These are phyloP conservation scores for Crambe crambe DNA, from an alignment of 37 sponge, comb jelly and placozoan species.

Conservation along the genomic window DNA sequence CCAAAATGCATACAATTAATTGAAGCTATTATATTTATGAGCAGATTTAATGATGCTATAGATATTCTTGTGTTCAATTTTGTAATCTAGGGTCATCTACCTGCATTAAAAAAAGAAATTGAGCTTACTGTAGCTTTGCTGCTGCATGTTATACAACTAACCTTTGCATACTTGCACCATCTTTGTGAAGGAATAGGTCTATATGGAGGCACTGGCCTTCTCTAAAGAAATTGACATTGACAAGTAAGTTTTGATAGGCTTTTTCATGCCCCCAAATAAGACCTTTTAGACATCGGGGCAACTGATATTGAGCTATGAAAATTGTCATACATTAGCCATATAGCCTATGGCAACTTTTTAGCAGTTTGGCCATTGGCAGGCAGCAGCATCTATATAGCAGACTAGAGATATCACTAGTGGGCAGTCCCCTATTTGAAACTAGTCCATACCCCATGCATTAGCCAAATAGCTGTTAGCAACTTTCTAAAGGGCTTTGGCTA, in stretches of 20 bases:
- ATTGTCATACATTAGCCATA: not conserved
- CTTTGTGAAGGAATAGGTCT: slow-evolving; percentile 79
- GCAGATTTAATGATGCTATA: no score
- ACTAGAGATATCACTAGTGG: no score
- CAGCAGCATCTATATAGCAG: no score
- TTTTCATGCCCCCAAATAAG: not conserved
- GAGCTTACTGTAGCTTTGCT: not conserved
- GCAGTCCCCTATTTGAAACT: no score
- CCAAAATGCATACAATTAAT: no score
- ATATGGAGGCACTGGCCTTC: slow-evolving; percentile 84
- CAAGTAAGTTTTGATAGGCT: not conserved
- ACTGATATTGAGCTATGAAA: not conserved
- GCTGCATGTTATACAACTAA: slow-evolving; percentile 2
- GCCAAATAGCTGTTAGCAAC: no score
- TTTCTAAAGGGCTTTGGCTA: no score
- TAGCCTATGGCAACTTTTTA: not conserved
- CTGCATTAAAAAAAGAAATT: slow-evolving; percentile 1
- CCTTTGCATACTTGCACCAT: slow-evolving; percentile 91
- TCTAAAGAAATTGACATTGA: slow-evolving; percentile 25
- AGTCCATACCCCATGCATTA: no score
- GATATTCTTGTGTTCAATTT: no score
- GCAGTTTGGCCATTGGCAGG: not conserved
- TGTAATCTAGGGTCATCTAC: slow-evolving; percentile 56
- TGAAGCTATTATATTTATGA: no score
- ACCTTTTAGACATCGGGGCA: not conserved